phyloP scores from a whole-genome alignment of 2,113 vertebrate genomes.

The Tupaia tana region DNA sequence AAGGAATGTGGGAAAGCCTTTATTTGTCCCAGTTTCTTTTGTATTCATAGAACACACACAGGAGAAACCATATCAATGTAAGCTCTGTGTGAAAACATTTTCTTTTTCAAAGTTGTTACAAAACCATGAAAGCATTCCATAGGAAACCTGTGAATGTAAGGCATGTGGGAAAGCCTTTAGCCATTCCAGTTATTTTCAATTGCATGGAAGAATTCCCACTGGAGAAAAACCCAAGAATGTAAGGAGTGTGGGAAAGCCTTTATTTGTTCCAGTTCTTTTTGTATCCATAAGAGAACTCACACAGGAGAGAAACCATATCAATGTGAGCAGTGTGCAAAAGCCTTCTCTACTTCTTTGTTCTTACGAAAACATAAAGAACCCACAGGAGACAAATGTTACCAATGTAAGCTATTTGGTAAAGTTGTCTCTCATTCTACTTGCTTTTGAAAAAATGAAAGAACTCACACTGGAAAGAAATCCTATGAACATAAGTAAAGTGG shows the following conservation, averaged over 20 bases:
- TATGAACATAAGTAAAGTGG: no score
- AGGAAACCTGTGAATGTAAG: neutral
- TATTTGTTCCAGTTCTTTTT: neutral
- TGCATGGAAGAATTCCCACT: no score
- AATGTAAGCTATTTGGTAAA: no score
- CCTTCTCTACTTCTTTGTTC: no score
- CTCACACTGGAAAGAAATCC: no score
- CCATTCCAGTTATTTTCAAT: no score
- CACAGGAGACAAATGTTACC: no score
- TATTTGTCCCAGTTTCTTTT: neutral
- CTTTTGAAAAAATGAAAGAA: no score
- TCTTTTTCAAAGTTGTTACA: neutral
- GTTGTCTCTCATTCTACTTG: no score
- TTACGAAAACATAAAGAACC: no score
- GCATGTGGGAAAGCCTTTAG: no score
- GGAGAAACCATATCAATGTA: neutral
- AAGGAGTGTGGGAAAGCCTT: neutral
- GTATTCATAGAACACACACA: neutral
- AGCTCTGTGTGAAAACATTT: conserved; percentile 63
- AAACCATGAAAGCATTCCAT: conserved; percentile 36
- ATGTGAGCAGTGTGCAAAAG: no score
- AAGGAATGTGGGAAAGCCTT: neutral
- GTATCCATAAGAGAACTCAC: neutral
- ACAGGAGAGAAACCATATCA: conserved; percentile 33
- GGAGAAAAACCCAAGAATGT: neutral